phyloP scores from a whole-genome alignment of 2,888 invertebrate genomes.

The Zygogramma bicolorata region DNA sequence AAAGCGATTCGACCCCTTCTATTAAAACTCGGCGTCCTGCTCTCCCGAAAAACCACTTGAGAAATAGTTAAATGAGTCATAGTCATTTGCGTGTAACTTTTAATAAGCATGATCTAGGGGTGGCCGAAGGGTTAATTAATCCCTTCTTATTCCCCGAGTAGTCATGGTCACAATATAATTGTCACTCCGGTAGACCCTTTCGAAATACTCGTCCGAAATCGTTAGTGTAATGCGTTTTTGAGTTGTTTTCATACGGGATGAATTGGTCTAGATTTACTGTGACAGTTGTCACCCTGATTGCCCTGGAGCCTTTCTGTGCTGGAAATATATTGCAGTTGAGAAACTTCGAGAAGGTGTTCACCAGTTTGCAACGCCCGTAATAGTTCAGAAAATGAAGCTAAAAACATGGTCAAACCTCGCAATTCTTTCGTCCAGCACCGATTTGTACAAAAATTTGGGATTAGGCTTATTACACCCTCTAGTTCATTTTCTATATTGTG shows the following conservation, averaged over 20 bases:
- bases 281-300: background rate
- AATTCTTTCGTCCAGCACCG: too few relatives aligned
- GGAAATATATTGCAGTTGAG: background rate
- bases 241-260: slow-evolving; percentile 11
- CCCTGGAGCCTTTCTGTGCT: background rate
- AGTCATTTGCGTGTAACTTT: slow-evolving; percentile 63
- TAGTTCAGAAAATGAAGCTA: too few relatives aligned
- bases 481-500: too few relatives aligned
- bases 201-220: slow-evolving; percentile 23
- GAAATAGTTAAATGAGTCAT: slow-evolving; percentile 60
- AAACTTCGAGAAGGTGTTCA: too few relatives aligned
- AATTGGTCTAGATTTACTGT: background rate
- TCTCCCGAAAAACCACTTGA: slow-evolving; percentile 50
- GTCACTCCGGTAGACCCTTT: slow-evolving; percentile 51
- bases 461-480: too few relatives aligned
- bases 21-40: slow-evolving; percentile 13
- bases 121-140: slow-evolving; percentile 65
- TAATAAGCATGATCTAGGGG: slow-evolving; percentile 58
- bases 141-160: slow-evolving; percentile 59
- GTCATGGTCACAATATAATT: slow-evolving; percentile 64
- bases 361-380: too few relatives aligned
- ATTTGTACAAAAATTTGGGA: too few relatives aligned
- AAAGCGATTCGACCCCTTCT: slow-evolving; percentile 28
- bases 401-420: too few relatives aligned
- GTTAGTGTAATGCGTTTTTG: slow-evolving; percentile 19